phyloP scores from a whole-genome alignment of 2,888 invertebrate species.

The Leptinotarsa rubiginosa region DNA sequence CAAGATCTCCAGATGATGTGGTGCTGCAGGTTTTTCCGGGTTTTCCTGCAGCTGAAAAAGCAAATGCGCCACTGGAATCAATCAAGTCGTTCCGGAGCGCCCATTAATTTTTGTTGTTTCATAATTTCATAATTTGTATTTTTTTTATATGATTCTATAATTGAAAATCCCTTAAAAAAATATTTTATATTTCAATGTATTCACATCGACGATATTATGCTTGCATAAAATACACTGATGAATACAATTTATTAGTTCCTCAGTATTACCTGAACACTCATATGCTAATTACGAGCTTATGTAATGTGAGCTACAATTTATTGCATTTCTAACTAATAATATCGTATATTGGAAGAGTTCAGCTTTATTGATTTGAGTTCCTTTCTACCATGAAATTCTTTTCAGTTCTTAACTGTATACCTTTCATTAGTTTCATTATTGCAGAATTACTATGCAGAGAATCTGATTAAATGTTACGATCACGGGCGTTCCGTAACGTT shows the following conservation, averaged over 20 bases:
- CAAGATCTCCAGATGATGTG: no score
- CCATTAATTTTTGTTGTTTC: no score
- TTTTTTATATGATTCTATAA: no score
- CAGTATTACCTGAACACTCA: not conserved
- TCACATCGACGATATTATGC: not conserved
- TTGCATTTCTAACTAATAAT: slow-evolving; percentile 15
- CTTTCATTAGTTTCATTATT: slow-evolving; percentile 17
- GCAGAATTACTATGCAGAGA: slow-evolving; percentile 5
- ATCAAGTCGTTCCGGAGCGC: no score
- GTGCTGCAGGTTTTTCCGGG: no score
- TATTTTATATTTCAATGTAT: not conserved
- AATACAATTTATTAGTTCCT: not conserved
- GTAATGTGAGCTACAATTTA: slow-evolving; percentile 1
- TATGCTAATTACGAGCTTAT: slow-evolving; percentile 6
- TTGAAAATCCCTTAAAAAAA: no score
- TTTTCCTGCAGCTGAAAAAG: no score
- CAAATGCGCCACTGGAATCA: no score
- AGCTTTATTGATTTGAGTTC: slow-evolving; percentile 17
- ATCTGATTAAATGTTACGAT: slow-evolving; percentile 14
- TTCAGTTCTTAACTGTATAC: not conserved
- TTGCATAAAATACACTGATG: not conserved
- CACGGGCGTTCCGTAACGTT: slow-evolving; percentile 15
- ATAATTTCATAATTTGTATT: no score
- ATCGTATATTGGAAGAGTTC: slow-evolving; percentile 17
- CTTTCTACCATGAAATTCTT: slow-evolving; percentile 10